Evolutionary conservation across 2,888 invertebrate species (phyloP).

Genomic region (Formica aserva): DNA sequence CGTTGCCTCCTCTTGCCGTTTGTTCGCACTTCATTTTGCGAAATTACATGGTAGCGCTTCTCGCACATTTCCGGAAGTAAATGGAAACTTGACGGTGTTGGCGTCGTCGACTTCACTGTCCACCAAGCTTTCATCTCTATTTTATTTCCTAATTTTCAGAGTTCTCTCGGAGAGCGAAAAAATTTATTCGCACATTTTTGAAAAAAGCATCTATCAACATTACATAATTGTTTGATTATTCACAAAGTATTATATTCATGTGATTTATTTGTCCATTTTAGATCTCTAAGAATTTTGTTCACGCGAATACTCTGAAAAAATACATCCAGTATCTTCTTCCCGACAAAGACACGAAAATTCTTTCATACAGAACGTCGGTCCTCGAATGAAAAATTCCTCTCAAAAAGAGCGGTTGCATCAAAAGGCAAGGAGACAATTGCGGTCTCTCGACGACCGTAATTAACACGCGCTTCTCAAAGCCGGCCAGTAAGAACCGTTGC

Average conservation of each 20-base stretch:
- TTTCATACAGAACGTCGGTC: not conserved
- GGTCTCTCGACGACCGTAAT: slow-evolving; percentile 37
- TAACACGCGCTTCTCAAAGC: slow-evolving; percentile 32
- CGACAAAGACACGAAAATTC: slow-evolving; percentile 1
- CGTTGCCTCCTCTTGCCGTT: slow-evolving; percentile 29
- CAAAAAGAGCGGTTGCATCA: slow-evolving; percentile 6
- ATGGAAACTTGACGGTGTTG: slow-evolving; percentile 30
- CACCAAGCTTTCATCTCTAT: not conserved
- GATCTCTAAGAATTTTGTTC: not conserved
- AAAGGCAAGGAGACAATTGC: slow-evolving; percentile 38
- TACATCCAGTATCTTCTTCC: not conserved
- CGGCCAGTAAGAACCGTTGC: not conserved
- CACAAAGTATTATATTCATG: not conserved
- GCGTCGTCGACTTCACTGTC: slow-evolving; percentile 24
- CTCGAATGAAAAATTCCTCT: slow-evolving; percentile 37
- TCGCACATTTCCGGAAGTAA: slow-evolving; percentile 37
- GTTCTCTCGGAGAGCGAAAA: not conserved
- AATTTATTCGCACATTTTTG: not conserved
- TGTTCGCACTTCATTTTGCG: slow-evolving; percentile 41
- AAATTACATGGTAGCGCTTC: slow-evolving; percentile 14
- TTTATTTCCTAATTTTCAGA: slow-evolving; percentile 8
- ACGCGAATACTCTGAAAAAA: not conserved
- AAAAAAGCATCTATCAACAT: not conserved
- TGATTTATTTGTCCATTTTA: not conserved
- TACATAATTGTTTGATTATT: slow-evolving; percentile 17